A percentile compares a stretch with the other conserved stretches of the same genome.
These are phyloP conservation scores for Hoplostethus mediterraneus DNA, from an alignment of 2,797 vertebrate genomes.

Conservation along the genomic window DNA sequence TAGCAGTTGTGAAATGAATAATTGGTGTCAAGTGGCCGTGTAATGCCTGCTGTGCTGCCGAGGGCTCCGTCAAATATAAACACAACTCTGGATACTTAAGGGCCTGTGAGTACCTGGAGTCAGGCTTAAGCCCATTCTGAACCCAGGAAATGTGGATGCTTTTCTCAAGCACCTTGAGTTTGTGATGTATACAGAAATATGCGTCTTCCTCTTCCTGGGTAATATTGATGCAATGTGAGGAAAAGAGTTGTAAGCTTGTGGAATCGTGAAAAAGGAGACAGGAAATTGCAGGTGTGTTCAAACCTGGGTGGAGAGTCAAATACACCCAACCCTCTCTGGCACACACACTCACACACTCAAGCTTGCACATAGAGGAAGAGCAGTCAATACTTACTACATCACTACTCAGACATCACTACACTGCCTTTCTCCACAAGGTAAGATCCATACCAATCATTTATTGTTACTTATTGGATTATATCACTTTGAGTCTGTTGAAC, in stretches of 20 bases:
- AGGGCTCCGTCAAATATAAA: constrained; percentile 42
- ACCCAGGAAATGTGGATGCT: neutral
- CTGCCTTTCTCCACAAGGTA: constrained; percentile 62
- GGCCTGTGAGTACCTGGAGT: constrained; percentile 20
- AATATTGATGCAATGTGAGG: neutral
- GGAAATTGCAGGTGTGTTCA: constrained; percentile 81
- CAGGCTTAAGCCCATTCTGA: constrained; percentile 15
- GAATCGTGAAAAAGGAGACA: constrained; percentile 55
- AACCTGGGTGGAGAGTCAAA: constrained; percentile 75
- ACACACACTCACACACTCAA: constrained; percentile 48
- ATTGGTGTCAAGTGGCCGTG: constrained; percentile 60
- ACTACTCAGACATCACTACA: constrained; percentile 26
- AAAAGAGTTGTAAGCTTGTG: neutral
- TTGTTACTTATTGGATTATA: neutral
- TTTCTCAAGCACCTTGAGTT: constrained; percentile 12
- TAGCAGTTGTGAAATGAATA: constrained; percentile 69
- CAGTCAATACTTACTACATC: neutral
- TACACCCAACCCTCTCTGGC: constrained; percentile 45
- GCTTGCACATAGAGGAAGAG: constrained; percentile 33
- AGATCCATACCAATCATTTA: constrained; percentile 20
- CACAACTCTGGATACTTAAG: constrained; percentile 32
- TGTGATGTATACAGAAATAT: neutral
- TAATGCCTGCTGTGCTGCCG: constrained; percentile 42
- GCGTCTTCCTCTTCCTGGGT: neutral
- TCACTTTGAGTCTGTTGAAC: neutral